Conservation (phyloP, 64 coral and sea anemone genomes). For the Dendrophyllia cribrosa region DNA sequence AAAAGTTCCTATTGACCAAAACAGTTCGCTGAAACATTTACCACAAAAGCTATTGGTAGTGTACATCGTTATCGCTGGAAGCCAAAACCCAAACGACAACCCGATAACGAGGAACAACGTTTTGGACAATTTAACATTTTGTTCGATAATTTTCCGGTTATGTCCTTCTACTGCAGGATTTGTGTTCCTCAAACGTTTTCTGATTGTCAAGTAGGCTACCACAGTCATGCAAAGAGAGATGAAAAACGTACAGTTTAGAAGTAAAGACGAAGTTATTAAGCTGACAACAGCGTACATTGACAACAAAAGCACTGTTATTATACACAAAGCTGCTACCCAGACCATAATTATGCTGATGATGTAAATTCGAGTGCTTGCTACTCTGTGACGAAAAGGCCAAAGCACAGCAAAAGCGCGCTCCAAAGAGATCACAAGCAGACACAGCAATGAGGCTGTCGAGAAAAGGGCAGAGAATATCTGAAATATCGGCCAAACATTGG, state of each 20-base stretch:
- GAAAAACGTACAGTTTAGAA: neutral
- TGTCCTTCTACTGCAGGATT: neutral
- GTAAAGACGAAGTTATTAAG: neutral
- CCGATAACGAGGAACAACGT: neutral
- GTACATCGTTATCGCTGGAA: neutral
- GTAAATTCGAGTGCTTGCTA: neutral
- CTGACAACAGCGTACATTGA: neutral
- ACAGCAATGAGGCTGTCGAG: neutral
- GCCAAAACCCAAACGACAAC: constrained; percentile 7
- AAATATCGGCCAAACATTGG: neutral
- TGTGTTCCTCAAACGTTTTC: neutral
- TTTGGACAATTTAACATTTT: constrained; percentile 11
- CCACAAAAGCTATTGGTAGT: neutral
- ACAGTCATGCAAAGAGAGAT: neutral
- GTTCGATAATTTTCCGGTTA: neutral
- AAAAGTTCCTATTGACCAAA: too few relatives aligned
- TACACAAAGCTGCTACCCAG: neutral
- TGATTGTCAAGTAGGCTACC: neutral
- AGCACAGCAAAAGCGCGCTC: constrained; percentile 32
- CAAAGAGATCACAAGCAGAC: neutral
- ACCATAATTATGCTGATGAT: neutral
- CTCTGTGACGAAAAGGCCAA: constrained; percentile 17
- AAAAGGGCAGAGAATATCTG: neutral
- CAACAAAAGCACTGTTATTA: neutral
- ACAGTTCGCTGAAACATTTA: neutral